Evolutionary conservation across 1,140 invertebrate genomes (phyloP).

Genomic region (Drosophila cardini): DNA sequence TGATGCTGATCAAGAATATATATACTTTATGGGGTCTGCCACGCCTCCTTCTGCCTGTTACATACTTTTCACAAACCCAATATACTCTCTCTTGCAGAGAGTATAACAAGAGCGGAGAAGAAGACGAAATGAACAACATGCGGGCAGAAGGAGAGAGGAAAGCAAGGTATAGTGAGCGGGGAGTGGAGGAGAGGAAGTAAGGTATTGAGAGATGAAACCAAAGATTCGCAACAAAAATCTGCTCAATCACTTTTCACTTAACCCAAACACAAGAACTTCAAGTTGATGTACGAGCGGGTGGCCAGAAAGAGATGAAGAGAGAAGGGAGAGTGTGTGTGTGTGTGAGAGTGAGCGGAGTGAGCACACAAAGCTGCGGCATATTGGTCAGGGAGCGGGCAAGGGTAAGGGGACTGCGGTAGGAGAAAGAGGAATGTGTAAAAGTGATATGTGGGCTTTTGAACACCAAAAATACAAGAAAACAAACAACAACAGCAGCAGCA

Average conservation of each 20-base stretch:
- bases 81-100: too few species aligned
- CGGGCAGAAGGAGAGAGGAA: constrained; percentile 32
- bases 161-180: neutral
- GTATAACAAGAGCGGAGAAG: too few species aligned
- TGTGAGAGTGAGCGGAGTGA: neutral
- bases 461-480: constrained; percentile 67
- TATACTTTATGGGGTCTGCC: too few species aligned
- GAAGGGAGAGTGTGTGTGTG: neutral
- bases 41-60: too few species aligned
- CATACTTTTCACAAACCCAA: too few species aligned
- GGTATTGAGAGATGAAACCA: constrained; percentile 52
- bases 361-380: constrained; percentile 31
- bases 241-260: constrained; percentile 83
- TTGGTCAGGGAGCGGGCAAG: constrained; percentile 32
- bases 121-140: constrained; percentile 50
- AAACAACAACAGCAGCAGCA: constrained; percentile 61
- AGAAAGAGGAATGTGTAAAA: constrained; percentile 52
- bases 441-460: constrained; percentile 80
- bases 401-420: too few species aligned
- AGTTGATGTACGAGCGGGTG: constrained; percentile 53
- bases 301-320: neutral
- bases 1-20: too few species aligned
- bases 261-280: constrained; percentile 81
- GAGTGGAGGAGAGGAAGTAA: neutral
- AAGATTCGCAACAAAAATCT: constrained; percentile 82